Evolutionary conservation across 2,113 vertebrate genomes (phyloP).

Genomic region (Hippopotamus amphibius): DNA sequence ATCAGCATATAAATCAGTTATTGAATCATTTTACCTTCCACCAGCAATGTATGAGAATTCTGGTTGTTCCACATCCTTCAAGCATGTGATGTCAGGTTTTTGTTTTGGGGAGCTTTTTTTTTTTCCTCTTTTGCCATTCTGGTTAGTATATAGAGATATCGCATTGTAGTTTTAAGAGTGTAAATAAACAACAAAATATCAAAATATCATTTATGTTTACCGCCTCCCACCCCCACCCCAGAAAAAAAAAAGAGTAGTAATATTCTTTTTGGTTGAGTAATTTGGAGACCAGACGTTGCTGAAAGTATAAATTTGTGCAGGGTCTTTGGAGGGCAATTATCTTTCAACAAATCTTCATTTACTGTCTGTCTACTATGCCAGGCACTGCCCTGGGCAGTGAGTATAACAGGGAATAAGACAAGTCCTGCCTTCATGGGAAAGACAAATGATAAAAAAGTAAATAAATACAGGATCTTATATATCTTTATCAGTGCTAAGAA

Average conservation of each 20-base stretch:
- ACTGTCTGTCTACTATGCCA: neutral
- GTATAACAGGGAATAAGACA: neutral
- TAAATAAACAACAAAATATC: neutral
- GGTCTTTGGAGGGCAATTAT: neutral
- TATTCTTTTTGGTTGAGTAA: neutral
- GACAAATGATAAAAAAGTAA: neutral
- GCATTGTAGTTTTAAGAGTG: neutral
- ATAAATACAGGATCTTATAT: neutral
- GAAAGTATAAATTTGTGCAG: neutral
- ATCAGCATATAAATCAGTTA: neutral
- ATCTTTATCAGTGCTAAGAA: neutral
- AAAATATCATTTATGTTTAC: neutral
- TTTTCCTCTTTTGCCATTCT: neutral
- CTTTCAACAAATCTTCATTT: neutral
- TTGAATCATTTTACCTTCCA: neutral
- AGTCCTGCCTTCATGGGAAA: neutral
- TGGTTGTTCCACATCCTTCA: neutral
- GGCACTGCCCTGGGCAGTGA: neutral
- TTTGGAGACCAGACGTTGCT: neutral
- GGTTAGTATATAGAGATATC: neutral
- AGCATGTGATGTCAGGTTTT: neutral
- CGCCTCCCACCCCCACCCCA: too few species aligned
- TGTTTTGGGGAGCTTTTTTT: neutral
- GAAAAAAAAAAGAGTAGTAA: neutral
- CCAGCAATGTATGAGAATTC: neutral